Conservation (phyloP, 1,140 invertebrate species). For the Drosophila sucinea region DNA sequence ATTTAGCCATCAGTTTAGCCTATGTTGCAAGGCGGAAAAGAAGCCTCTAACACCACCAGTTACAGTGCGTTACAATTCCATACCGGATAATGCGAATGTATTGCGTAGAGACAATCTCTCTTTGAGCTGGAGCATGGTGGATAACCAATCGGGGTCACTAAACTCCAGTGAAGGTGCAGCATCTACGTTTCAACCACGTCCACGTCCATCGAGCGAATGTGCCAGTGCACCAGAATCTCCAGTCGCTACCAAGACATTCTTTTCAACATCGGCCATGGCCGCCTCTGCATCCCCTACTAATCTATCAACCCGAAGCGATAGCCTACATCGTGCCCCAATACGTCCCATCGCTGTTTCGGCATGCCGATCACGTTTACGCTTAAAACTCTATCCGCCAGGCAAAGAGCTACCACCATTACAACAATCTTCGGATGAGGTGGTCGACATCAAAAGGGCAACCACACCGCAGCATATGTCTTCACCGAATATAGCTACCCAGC, state of each 20-base stretch:
- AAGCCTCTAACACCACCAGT: constrained; percentile 79
- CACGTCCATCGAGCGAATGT: constrained; percentile 67
- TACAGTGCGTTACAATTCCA: constrained; percentile 80
- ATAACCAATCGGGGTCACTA: constrained; percentile 68
- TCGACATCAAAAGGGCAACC: constrained; percentile 61
- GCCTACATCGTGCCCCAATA: constrained; percentile 64
- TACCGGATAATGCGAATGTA: constrained; percentile 67
- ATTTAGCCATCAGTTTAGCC: constrained; percentile 80
- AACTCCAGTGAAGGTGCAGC: constrained; percentile 62
- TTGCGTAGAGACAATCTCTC: constrained; percentile 70
- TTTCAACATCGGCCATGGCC: constrained; percentile 41
- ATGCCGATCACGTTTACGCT: constrained; percentile 73
- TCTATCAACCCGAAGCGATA: constrained; percentile 62
- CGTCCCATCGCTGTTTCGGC: constrained; percentile 78
- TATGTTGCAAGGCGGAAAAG: constrained; percentile 79
- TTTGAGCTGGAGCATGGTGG: constrained; percentile 75
- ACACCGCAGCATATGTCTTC: constrained; percentile 82
- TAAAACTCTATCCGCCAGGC: constrained; percentile 79
- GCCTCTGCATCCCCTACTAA: constrained; percentile 59
- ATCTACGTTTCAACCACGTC: constrained; percentile 42
- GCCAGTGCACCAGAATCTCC: constrained; percentile 80
- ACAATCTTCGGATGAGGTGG: constrained; percentile 32
- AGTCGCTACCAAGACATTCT: constrained; percentile 70
- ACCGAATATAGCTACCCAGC: constrained; percentile 77
- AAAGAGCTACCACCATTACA: constrained; percentile 65